These are phyloP conservation scores for Dicranocentrus wangi DNA, from an alignment of 2,888 invertebrate species.

Conservation along the genomic window DNA sequence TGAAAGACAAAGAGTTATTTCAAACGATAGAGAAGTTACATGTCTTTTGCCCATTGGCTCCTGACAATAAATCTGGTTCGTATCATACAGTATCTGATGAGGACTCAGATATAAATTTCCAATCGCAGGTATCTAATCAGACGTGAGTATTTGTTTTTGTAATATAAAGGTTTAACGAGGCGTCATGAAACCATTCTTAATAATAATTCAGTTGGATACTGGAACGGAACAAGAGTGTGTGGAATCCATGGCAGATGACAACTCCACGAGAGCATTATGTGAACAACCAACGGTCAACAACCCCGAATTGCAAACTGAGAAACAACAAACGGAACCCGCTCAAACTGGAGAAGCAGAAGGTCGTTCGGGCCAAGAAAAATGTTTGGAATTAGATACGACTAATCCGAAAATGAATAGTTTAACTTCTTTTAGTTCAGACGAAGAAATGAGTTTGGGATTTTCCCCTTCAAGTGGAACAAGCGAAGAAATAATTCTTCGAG, in stretches of 20 bases:
- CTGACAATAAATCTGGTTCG: conserved; percentile 69
- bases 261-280: too few relatives aligned
- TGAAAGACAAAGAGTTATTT: conserved; percentile 29
- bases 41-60: conserved; percentile 54
- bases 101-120: conserved; percentile 56
- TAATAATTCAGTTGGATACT: neutral
- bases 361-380: too few relatives aligned
- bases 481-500: conserved; percentile 66
- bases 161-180: neutral
- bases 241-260: too few relatives aligned
- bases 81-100: conserved; percentile 71
- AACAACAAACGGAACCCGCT: too few relatives aligned
- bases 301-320: too few relatives aligned
- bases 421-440: conserved; percentile 68
- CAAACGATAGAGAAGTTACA: conserved; percentile 69
- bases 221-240: neutral
- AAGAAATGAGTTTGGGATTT: conserved; percentile 61
- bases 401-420: conserved; percentile 29
- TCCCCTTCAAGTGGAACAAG: conserved; percentile 21
- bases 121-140: neutral
- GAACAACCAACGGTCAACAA: too few relatives aligned
- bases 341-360: neutral
- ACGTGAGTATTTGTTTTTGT: neutral
- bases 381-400: too few relatives aligned
- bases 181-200: too few relatives aligned